A percentile compares a stretch with the other conserved stretches of the same genome.
These are phyloP conservation scores for Clitarchus hookeri DNA, from an alignment of 2,888 invertebrate species.

Conservation along the genomic window DNA sequence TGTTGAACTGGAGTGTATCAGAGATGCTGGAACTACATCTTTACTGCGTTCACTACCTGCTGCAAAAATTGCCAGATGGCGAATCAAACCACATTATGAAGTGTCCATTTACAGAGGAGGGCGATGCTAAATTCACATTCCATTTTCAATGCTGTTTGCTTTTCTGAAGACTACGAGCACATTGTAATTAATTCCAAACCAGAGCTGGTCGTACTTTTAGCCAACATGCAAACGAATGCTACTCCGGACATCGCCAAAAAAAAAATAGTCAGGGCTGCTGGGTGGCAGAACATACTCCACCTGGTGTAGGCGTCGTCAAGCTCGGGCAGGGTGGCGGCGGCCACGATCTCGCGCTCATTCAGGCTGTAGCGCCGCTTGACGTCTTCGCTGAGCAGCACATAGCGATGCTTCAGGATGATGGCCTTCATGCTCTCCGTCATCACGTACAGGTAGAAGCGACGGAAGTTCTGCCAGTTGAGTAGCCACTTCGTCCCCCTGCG, in stretches of 20 bases:
- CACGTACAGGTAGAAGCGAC: constrained; percentile 86
- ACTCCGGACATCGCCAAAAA: neutral
- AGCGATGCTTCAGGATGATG: constrained; percentile 83
- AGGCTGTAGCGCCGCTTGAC: constrained; percentile 69
- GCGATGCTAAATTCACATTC: too few relatives aligned
- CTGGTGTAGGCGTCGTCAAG: constrained; percentile 89
- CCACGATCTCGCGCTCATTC: constrained; percentile 80
- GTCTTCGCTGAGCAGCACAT: constrained; percentile 74
- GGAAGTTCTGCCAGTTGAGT: constrained; percentile 86
- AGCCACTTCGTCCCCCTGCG: constrained; percentile 79
- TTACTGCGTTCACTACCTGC: too few relatives aligned
- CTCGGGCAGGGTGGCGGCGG: constrained; percentile 85
- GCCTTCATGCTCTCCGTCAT: constrained; percentile 93
- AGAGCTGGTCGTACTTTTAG: neutral
- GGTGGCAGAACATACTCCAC: constrained; percentile 45
- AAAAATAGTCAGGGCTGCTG: neutral
- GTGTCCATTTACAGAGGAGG: too few relatives aligned
- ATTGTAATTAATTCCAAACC: constrained; percentile 11
- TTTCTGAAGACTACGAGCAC: too few relatives aligned
- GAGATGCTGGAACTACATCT: too few relatives aligned
- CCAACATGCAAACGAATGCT: neutral
- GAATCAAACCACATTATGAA: too few relatives aligned
- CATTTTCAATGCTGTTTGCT: too few relatives aligned
- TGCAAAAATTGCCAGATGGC: too few relatives aligned
- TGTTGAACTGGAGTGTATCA: too few relatives aligned